Conservation (phyloP, 1,140 invertebrate species). For the Zaprionus nigranus region DNA sequence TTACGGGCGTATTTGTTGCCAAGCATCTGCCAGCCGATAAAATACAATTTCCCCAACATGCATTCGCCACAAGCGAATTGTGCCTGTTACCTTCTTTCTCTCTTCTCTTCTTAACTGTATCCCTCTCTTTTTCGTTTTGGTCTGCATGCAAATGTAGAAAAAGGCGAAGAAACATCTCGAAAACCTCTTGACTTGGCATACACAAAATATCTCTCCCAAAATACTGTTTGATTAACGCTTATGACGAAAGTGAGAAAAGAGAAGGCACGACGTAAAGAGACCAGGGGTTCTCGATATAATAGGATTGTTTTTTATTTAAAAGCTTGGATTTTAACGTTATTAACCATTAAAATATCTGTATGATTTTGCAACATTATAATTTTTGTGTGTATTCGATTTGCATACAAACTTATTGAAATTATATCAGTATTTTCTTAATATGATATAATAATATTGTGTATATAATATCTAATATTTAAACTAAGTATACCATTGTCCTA, state of each 20-base stretch:
- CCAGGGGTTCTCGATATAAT: background rate
- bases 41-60: slow-evolving; percentile 66
- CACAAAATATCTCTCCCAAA: background rate
- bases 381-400: no score
- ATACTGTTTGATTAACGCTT: background rate
- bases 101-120: background rate
- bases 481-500: no score
- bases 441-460: no score
- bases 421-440: no score
- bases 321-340: background rate
- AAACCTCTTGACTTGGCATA: background rate
- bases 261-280: no score
- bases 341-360: no score
- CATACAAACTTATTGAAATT: no score
- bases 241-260: no score
- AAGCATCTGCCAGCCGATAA: slow-evolving; percentile 62
- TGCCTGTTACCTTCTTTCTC: background rate
- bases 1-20: slow-evolving; percentile 56
- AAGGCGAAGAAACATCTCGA: background rate
- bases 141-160: background rate
- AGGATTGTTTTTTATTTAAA: background rate
- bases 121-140: background rate
- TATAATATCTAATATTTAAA: no score
- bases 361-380: no score
- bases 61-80: slow-evolving; percentile 50